Conservation (phyloP, 1,140 invertebrate species). For the Onthophagus taurus region DNA sequence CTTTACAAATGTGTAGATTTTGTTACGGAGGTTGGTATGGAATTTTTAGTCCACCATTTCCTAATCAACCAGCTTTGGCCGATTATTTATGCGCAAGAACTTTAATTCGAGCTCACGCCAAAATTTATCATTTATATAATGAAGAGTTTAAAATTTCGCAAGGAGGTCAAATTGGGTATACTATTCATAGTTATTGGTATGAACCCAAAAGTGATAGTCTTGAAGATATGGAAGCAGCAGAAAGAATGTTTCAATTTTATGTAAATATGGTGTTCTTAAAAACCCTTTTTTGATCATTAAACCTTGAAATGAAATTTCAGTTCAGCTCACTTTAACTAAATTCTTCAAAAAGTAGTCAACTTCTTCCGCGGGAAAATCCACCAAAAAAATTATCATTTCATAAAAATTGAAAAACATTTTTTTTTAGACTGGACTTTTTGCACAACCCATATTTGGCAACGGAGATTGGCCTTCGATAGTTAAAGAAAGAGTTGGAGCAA, state of each 20-base stretch:
- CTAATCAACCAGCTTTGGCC: slow-evolving; percentile 42
- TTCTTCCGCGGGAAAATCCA: too few species aligned
- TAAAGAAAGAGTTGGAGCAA: slow-evolving; percentile 44
- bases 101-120: slow-evolving; percentile 46
- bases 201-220: slow-evolving; percentile 37
- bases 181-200: slow-evolving; percentile 39
- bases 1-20: slow-evolving; percentile 28
- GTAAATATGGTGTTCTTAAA: slow-evolving; percentile 27
- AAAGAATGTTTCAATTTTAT: slow-evolving; percentile 36
- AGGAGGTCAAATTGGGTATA: slow-evolving; percentile 41
- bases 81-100: slow-evolving; percentile 46
- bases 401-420: not conserved
- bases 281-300: too few species aligned
- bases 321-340: too few species aligned
- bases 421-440: slow-evolving; percentile 48
- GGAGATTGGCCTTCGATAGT: slow-evolving; percentile 56
- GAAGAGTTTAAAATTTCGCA: slow-evolving; percentile 38
- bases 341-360: too few species aligned
- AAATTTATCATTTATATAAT: slow-evolving; percentile 46
- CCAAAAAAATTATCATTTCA: not conserved
- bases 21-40: slow-evolving; percentile 36
- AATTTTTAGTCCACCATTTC: slow-evolving; percentile 42
- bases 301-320: too few species aligned
- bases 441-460: slow-evolving; percentile 49
- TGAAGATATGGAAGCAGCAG: slow-evolving; percentile 41